Evolutionary conservation across 2,113 vertebrate species (phyloP), one percentile per base, ranked within the genome.

Genomic region (Ameiurus melas): DNA sequence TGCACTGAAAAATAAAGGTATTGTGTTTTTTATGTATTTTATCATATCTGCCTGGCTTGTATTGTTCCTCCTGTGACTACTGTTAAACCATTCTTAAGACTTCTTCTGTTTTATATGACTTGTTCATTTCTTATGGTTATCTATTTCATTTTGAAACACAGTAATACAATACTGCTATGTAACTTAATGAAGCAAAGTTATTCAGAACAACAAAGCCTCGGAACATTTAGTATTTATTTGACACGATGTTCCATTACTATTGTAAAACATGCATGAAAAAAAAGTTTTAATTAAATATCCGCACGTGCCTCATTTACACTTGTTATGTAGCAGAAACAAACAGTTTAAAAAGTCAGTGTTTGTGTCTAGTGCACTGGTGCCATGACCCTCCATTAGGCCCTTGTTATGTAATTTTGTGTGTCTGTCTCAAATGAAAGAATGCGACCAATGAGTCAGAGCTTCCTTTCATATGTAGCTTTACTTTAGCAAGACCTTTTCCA

Each of bases 381-480:
- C 58, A 33, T 81, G 55, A 75, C 68, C 30, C 58, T 66, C 85
- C 20, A 57, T 73, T 71, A 85, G 51, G 51, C 9, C 12, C 6
- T 87, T 19, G 77, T 81, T 78, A 88, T 68, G 60, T 78, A 88
- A 88, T 51, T 71, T 70, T 30, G 64, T 82, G 57, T 19, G 47
- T 87, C 78, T 66, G 66, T 78, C 82, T 77, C 58, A 14, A 88
- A 71, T 9, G 70, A 71, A 58, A 87, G 80, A 58, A 36, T 75
- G 60, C 25, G 9, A 77, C n/a, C 84, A 22, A 43, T 82, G 84
- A 89, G 84, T 89, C 88, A 89, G 53, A 83, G 27, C 19, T 58
- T 43, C 88, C 68, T 81, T 83, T 78, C 86, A 82, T 70, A 70
- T 87, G 62, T 53, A 71, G 77, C 47, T 87, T 81, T 30, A 71